Evolutionary conservation across 1,140 invertebrate species (phyloP), one percentile per base, ranked within the genome.

Genomic region (Chionoecetes opilio): DNA sequence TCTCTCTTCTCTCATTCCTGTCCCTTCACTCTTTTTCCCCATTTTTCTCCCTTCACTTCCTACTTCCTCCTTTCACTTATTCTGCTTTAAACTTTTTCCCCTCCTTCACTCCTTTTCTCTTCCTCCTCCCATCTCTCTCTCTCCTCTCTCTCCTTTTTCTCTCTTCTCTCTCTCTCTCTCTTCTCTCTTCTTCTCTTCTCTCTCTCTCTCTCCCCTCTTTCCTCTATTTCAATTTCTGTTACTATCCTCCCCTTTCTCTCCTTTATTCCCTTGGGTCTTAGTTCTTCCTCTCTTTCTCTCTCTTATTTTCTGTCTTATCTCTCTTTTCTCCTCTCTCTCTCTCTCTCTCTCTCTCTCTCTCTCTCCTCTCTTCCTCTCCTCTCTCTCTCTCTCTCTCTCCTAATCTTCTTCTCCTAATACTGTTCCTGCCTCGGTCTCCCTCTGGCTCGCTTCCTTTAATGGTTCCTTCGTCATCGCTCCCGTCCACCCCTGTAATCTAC

Each of bases 281-380:
- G 21, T 6, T 75, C n/a, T 8, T n/a, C 63, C n/a, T 75, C 8
- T 26, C 63, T 75, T n/a, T 26, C n/a, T 6, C 63, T n/a, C n/a
- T 26, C n/a, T 75, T 75, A 5, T 21, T n/a, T 75, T 75, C n/a
- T 3, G 5, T 14, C 14, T 46, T 26, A 11, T 1, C 8, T n/a
- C 63, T n/a, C 63, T 75, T 26, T n/a, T 21, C n/a, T 26, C n/a
- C 21, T n/a, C 63, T n/a, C 63, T 75, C n/a, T n/a, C 63, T 26
- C 63, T 75, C 63, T 75, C 63, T 75, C 63, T 75, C 63, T 75
- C n/a, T 75, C n/a, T 75, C 63, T 75, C n/a, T n/a, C 63, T 75
- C n/a, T 75, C 63, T 75, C 14, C 63, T n/a, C 63, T n/a, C n/a
- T 75, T 21, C 17, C 53, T 63, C 21, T 26, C 53, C 53, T 63